phyloP scores from a whole-genome alignment of 2,888 invertebrate genomes.

The Vannuccia rotundouncinata region DNA sequence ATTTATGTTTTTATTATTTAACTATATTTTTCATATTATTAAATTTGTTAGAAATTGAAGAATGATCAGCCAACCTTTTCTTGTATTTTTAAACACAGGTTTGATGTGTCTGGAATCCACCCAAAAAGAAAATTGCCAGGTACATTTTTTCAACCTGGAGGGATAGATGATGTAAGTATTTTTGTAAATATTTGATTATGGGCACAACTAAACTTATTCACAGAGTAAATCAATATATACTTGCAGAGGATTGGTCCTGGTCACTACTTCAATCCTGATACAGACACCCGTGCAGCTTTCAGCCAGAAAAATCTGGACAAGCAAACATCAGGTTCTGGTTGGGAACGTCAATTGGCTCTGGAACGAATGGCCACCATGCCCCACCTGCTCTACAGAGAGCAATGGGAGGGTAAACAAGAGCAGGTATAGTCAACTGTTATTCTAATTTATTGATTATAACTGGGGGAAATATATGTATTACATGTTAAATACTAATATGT shows the following conservation, averaged over 20 bases:
- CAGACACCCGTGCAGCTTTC: slow-evolving; percentile 46
- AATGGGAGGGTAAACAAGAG: slow-evolving; percentile 50
- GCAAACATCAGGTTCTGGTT: slow-evolving; percentile 50
- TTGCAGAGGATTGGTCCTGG: slow-evolving; percentile 48
- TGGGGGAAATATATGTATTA: too few relatives aligned
- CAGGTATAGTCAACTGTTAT: slow-evolving; percentile 45
- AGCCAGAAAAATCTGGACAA: slow-evolving; percentile 46
- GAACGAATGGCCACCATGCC: slow-evolving; percentile 51
- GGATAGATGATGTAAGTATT: slow-evolving; percentile 25
- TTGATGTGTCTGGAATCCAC: slow-evolving; percentile 53
- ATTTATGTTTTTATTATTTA: too few relatives aligned
- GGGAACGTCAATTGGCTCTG: slow-evolving; percentile 52
- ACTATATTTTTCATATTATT: too few relatives aligned
- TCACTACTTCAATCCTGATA: slow-evolving; percentile 45
- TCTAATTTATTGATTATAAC: background rate
- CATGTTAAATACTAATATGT: background rate
- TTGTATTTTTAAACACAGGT: too few relatives aligned
- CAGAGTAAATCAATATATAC: too few relatives aligned
- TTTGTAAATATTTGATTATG: background rate
- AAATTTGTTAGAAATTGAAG: too few relatives aligned
- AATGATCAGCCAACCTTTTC: too few relatives aligned
- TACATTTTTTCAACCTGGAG: slow-evolving; percentile 45
- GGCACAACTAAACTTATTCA: background rate
- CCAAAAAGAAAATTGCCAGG: slow-evolving; percentile 53
- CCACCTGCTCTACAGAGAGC: slow-evolving; percentile 53